Conservation (phyloP, 2,113 vertebrate genomes). For the Azemiops feae region DNA sequence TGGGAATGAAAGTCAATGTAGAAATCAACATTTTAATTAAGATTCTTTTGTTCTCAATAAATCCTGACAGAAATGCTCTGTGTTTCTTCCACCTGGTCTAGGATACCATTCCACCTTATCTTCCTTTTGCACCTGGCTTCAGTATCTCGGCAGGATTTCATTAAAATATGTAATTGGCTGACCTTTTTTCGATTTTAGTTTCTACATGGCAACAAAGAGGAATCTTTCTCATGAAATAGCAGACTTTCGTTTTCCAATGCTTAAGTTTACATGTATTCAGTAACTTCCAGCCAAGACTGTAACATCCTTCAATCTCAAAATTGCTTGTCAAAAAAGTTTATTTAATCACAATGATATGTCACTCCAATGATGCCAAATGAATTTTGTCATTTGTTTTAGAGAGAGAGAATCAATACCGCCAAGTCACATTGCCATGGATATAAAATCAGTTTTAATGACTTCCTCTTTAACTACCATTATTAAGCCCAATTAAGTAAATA, state of each 20-base stretch:
- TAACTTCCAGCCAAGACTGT: background rate
- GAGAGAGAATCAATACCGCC: background rate
- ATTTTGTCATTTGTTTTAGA: constrained; percentile 9
- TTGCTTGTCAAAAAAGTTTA: background rate
- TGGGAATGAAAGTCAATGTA: background rate
- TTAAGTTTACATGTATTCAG: background rate
- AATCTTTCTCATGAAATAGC: background rate
- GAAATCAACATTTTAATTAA: background rate
- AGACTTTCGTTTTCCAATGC: background rate
- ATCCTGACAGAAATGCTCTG: background rate
- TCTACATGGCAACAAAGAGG: background rate
- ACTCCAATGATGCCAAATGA: background rate
- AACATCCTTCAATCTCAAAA: background rate
- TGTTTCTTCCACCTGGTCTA: background rate
- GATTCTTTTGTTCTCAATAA: background rate
- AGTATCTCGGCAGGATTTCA: background rate
- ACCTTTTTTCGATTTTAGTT: background rate
- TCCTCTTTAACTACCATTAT: background rate
- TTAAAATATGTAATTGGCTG: background rate
- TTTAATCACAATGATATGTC: background rate
- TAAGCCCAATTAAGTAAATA: constrained; percentile 19
- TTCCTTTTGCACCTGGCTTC: background rate
- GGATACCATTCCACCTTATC: background rate
- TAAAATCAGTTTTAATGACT: constrained; percentile 3
- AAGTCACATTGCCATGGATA: background rate